Conservation (phyloP, 2,113 vertebrate species). For the Conger conger region DNA sequence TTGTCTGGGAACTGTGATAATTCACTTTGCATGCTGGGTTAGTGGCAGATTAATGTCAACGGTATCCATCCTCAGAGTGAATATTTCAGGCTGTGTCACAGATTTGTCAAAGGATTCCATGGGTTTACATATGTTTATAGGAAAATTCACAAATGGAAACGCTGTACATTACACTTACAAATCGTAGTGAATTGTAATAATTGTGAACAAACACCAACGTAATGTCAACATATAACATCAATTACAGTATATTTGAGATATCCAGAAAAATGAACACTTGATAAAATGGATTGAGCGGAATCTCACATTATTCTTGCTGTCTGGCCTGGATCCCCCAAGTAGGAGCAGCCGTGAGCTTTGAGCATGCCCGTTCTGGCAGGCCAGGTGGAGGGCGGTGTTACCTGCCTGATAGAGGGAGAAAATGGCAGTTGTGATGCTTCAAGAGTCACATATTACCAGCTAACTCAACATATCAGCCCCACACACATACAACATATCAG, state of each 20-base stretch:
- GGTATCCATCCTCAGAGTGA: neutral
- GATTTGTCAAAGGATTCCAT: neutral
- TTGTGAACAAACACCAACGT: neutral
- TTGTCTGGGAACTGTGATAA: neutral
- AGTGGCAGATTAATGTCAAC: neutral
- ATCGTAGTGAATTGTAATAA: neutral
- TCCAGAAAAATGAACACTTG: conserved; percentile 26
- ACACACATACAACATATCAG: too few species aligned
- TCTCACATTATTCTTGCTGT: conserved; percentile 89
- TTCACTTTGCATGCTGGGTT: neutral
- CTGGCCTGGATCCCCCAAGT: conserved; percentile 87
- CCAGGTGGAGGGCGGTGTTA: conserved; percentile 91
- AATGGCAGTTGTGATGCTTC: conserved; percentile 1
- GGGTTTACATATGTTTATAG: neutral
- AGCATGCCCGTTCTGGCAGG: conserved; percentile 92
- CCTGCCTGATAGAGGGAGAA: conserved; percentile 79
- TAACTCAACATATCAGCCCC: neutral
- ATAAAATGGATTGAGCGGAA: neutral
- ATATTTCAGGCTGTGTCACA: neutral
- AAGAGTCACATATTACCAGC: neutral
- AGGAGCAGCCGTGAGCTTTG: conserved; percentile 87
- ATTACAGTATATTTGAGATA: neutral
- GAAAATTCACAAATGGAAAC: neutral
- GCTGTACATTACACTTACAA: neutral
- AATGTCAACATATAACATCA: neutral